Base-by-base conservation (phyloP, 2,888 invertebrate species). In the Periphyllus acericola region DNA sequence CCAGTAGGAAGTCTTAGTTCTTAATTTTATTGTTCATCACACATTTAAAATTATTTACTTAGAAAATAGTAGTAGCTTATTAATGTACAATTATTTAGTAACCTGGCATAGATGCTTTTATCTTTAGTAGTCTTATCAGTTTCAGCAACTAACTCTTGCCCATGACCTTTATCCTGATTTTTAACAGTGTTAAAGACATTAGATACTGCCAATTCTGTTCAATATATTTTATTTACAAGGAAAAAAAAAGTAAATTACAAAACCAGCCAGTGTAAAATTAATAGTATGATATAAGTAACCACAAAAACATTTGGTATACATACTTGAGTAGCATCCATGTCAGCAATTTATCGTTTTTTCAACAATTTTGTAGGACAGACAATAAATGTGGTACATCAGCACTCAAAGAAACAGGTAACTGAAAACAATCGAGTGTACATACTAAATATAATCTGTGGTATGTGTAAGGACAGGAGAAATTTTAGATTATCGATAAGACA, bases 161-260 rank as follows among this genome's bases (percentile, higher is more conserved):
- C 86, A 46, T 87, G 86, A 17, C 29, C 32, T 81, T 81, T 80
- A 66, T 87, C 86, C 19, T 87, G 81, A 80, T 87, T 87, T 40
- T 46, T 2, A 72, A 81, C 80, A 1, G 86, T 87, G 25, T 87
- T 60, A 4, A 87, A 60, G 0, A 74, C 86, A 32, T 87, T 81
- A 17, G 80, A 71, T 25, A 87, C 3, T 29, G 80, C 86, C 25
- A 87, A 60, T 6, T 81, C 86, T 81, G 74, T 72, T 32, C 86
- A 87, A 60, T 87, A 80, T 9, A 36, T 6, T 81, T 87, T 87
- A 55, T 60, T 55, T 87, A 6, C 86, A 87, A 80, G 80, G n/a
- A 19, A 80, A 52, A 55, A 72, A 11, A 80, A 11, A 46, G n/a
- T n/a, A n/a, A 76, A 21, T 21, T 25, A 36, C 14, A 76, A 52